phyloP scores from a whole-genome alignment of 2,888 invertebrate genomes.

The Didymodactylos carnosus region DNA sequence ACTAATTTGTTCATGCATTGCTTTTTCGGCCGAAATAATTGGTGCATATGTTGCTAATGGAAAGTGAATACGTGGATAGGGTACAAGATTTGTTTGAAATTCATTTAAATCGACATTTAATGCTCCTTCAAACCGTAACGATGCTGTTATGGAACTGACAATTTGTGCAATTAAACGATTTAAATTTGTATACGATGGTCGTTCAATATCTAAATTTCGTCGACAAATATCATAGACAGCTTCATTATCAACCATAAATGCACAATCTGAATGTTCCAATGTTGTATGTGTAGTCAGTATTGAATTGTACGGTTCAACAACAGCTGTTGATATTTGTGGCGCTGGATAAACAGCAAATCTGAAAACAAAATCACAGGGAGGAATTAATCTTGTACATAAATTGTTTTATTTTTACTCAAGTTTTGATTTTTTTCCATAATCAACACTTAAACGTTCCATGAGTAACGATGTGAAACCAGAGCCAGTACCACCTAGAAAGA shows the following conservation, averaged over 20 bases:
- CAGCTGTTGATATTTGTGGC: slow-evolving; percentile 69
- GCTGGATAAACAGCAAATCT: slow-evolving; percentile 76
- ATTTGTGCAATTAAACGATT: slow-evolving; percentile 13
- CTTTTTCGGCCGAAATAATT: slow-evolving; percentile 48
- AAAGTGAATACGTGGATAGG: slow-evolving; percentile 15
- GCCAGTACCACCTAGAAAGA: slow-evolving; percentile 21
- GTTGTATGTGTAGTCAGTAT: slow-evolving; percentile 86
- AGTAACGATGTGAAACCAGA: slow-evolving; percentile 34
- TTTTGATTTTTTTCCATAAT: slow-evolving; percentile 41
- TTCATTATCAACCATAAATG: slow-evolving; percentile 86
- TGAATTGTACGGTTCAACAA: slow-evolving; percentile 87
- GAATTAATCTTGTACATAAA: too few species aligned
- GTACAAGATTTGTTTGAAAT: slow-evolving; percentile 15
- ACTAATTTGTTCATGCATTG: slow-evolving; percentile 60
- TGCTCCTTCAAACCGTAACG: slow-evolving; percentile 12
- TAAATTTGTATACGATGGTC: slow-evolving; percentile 15
- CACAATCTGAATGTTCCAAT: slow-evolving; percentile 74
- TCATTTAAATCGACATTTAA: slow-evolving; percentile 13
- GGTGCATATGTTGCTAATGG: slow-evolving; percentile 15
- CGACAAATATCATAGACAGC: slow-evolving; percentile 66
- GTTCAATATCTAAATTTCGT: slow-evolving; percentile 12
- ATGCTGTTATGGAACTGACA: slow-evolving; percentile 13
- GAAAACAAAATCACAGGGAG: too few species aligned
- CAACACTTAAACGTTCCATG: slow-evolving; percentile 44
- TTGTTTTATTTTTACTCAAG: too few species aligned